Evolutionary conservation across 2,797 vertebrate species (phyloP), one percentile per base, ranked within the genome.

Genomic region (Tangara arthus): DNA sequence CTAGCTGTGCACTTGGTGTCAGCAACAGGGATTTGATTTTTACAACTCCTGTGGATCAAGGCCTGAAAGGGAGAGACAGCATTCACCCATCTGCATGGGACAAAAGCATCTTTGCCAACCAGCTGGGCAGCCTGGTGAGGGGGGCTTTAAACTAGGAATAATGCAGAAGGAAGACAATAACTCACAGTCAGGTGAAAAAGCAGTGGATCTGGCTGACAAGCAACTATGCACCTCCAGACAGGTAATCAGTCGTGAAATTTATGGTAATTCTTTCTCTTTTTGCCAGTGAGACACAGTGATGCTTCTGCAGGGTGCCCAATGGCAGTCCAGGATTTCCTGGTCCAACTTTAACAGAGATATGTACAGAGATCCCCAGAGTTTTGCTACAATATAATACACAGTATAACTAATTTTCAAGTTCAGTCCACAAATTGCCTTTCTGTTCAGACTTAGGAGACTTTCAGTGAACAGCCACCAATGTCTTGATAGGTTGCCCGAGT

Each of bases 31-130:
- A 52, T 70, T 60, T 53, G 16, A 2, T 42, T 87, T 56, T 75
- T 49, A 26, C 2, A 2, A 19, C 3, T 3, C 13, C 52, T 39
- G 16, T 34, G 22, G 8, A 15, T 23, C 2, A 4, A 57, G 42
- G 12, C 19, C 47, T 46, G 61, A 81, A 61, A 77, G 19, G 13
- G 12, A 76, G 39, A 76, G 20, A 30, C 4, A 41, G 18, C 8
- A 49, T 41, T 60, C 32, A 44, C 12, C 17, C 37, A 64, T 1
- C 1, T 3, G 6, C 23, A 9, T n/a, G 12, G 34, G 22, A 75
- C 12, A 41, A 49, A 70, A 59, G 0, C 5, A n/a, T 9, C 9
- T 57, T 61, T 50, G 27, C 8, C 20, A 66, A 23, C 2, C 18
- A 87, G 18, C 26, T 72, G 28, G 5, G 6, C 34, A 79, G 32